Conservation (phyloP, 2,888 invertebrate genomes). For the Acronicta aceris region DNA sequence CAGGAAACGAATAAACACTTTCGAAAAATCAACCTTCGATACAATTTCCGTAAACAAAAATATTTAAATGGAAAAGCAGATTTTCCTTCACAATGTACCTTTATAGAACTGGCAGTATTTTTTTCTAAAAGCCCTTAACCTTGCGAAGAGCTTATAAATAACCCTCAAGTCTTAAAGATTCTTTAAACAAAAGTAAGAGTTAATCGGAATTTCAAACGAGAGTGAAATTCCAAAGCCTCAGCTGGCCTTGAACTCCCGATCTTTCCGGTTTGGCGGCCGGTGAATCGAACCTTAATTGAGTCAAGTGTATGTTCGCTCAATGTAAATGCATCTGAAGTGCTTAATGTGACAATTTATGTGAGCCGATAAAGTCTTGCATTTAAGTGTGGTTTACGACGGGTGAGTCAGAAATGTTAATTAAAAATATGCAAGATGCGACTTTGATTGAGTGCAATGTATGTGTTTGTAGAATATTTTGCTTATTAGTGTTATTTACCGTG, state of each 20-base stretch:
- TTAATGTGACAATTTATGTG: constrained; percentile 51
- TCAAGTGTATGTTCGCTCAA: constrained; percentile 58
- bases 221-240: constrained; percentile 51
- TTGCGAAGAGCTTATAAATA: not conserved
- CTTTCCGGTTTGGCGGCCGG: constrained; percentile 59
- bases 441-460: constrained; percentile 32
- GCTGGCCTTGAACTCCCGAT: constrained; percentile 56
- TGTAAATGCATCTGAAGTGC: constrained; percentile 33
- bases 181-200: constrained; percentile 37
- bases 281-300: constrained; percentile 59
- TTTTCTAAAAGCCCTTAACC: not conserved
- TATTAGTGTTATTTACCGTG: not conserved
- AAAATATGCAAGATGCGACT: constrained; percentile 33
- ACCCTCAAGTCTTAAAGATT: not conserved
- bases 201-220: constrained; percentile 38
- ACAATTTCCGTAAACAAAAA: constrained; percentile 47
- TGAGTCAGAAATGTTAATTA: constrained; percentile 41
- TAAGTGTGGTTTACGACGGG: constrained; percentile 29
- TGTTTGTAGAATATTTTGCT: constrained; percentile 17
- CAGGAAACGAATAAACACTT: constrained; percentile 43
- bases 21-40: constrained; percentile 42
- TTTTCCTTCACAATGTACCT: constrained; percentile 6
- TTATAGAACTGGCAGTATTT: no score
- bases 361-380: constrained; percentile 32
- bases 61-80: constrained; percentile 24